phyloP scores from a whole-genome alignment of 2,113 vertebrate genomes.

The Pyrgilauda ruficollis region DNA sequence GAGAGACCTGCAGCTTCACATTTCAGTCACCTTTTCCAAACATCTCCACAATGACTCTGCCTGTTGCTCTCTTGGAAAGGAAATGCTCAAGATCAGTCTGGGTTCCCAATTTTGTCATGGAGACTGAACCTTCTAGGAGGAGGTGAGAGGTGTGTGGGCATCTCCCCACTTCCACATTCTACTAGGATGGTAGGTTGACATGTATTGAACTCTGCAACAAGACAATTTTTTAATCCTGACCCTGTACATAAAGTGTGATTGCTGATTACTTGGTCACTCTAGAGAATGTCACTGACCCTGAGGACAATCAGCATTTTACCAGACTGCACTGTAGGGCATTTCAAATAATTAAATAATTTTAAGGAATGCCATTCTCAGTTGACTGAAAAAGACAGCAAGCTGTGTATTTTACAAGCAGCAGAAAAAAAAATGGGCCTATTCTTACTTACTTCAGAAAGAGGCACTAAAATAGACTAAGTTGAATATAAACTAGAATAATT shows the following conservation, averaged over 20 bases:
- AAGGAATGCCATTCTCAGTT: conserved; percentile 28
- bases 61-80: not conserved
- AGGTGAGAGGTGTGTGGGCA: not conserved
- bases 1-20: not conserved
- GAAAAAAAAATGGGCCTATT: not conserved
- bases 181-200: not conserved
- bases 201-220: conserved; percentile 20
- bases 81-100: not conserved
- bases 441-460: conserved; percentile 8
- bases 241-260: not conserved
- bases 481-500: conserved; percentile 9
- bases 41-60: not conserved
- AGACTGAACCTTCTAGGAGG: not conserved
- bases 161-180: not conserved
- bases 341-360: not conserved
- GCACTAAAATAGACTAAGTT: not conserved
- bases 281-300: not conserved
- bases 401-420: conserved; percentile 14
- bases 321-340: not conserved
- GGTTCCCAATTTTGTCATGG: conserved; percentile 4
- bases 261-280: not conserved
- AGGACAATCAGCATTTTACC: not conserved
- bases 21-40: not conserved
- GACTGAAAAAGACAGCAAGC: conserved; percentile 32
- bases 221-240: not conserved